phyloP scores from a whole-genome alignment of 2,113 vertebrate species.

The Mormyrus lacerda region DNA sequence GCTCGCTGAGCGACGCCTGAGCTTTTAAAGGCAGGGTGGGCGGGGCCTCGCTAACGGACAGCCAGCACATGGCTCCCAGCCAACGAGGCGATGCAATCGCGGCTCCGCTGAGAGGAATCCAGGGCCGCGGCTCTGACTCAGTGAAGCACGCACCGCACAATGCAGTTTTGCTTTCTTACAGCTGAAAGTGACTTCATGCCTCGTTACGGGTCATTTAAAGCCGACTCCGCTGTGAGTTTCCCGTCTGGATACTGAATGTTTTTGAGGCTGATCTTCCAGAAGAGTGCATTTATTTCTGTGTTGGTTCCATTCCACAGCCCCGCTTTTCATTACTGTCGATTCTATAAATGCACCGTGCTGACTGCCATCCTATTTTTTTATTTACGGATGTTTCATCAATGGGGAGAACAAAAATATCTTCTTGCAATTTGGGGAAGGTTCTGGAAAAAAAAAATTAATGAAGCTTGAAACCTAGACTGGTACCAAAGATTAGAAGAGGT shows the following conservation, averaged over 20 bases:
- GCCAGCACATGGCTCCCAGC: slow-evolving; percentile 11
- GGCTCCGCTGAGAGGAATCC: not conserved
- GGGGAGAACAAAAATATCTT: not conserved
- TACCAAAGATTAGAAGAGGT: not conserved
- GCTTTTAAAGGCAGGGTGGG: slow-evolving; percentile 69
- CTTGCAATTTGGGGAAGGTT: not conserved
- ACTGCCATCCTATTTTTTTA: not conserved
- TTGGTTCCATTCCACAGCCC: not conserved
- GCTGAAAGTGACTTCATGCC: slow-evolving; percentile 15
- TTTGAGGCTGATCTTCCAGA: not conserved
- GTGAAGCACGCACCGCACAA: not conserved
- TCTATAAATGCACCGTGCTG: not conserved
- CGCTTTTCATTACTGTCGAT: not conserved
- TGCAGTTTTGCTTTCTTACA: slow-evolving; percentile 3
- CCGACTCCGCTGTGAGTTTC: not conserved
- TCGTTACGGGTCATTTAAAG: not conserved
- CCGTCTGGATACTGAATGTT: not conserved
- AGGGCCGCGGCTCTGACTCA: not conserved
- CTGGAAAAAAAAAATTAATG: slow-evolving; percentile 25
- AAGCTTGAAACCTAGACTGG: slow-evolving; percentile 21
- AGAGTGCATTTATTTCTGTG: not conserved
- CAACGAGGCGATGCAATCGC: slow-evolving; percentile 5
- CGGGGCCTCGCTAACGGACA: slow-evolving; percentile 55
- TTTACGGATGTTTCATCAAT: not conserved
- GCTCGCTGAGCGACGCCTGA: slow-evolving; percentile 48